Conservation (phyloP, 2,888 invertebrate species). For the Rhorus exstirpatorius region DNA sequence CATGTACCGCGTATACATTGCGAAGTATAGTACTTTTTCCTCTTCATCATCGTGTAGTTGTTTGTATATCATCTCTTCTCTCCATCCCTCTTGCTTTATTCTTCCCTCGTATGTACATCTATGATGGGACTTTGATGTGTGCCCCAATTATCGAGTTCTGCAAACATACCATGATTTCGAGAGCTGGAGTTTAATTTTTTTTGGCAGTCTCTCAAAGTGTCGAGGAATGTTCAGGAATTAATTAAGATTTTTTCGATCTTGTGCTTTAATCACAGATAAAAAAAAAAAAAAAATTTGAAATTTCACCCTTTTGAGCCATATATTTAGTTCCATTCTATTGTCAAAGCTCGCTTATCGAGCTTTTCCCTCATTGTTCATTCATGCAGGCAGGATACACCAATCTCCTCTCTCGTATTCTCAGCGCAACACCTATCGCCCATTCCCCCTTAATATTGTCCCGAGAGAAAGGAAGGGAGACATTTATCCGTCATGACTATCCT, state of each 20-base stretch:
- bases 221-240: no score
- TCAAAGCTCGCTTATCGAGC: not conserved
- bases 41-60: conserved; percentile 24
- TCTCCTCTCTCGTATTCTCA: conserved; percentile 10
- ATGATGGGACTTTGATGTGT: not conserved
- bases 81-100: not conserved
- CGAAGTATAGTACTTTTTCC: conserved; percentile 59
- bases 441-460: conserved; percentile 15
- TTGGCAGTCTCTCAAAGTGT: no score
- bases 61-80: no score
- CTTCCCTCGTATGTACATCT: not conserved
- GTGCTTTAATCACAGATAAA: no score
- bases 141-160: not conserved
- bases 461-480: conserved; percentile 2
- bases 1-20: conserved; percentile 13
- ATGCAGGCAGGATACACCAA: conserved; percentile 22
- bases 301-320: no score
- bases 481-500: conserved; percentile 21
- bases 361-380: not conserved
- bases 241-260: no score
- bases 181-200: no score
- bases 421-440: conserved; percentile 15
- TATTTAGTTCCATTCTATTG: not conserved
- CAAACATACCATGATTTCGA: not conserved
- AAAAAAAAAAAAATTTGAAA: no score